Evolutionary conservation across 2,797 vertebrate genomes (phyloP).

Genomic region (Botia kubotai): DNA sequence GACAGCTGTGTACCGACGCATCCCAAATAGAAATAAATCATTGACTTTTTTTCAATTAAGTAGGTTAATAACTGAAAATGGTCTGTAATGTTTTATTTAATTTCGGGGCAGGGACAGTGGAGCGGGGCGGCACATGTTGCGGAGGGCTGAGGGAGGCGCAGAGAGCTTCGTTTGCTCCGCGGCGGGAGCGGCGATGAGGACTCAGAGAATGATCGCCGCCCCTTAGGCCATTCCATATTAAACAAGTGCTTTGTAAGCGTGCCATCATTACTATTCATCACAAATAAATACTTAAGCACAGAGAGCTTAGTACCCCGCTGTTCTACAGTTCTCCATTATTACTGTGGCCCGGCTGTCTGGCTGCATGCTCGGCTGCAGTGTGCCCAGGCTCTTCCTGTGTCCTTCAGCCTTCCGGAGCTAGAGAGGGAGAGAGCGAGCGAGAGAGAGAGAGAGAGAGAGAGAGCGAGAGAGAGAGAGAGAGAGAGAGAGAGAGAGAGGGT

Average conservation of each 20-base stretch:
- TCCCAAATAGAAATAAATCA: slow-evolving; percentile 81
- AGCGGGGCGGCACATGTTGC: slow-evolving; percentile 75
- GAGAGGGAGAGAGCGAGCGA: slow-evolving; percentile 57
- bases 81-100: slow-evolving; percentile 82
- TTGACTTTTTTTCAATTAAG: slow-evolving; percentile 75
- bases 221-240: slow-evolving; percentile 73
- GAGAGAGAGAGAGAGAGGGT: slow-evolving; percentile 56
- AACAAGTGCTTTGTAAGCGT: slow-evolving; percentile 82
- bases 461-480: slow-evolving; percentile 39
- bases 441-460: slow-evolving; percentile 49
- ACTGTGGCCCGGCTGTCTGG: slow-evolving; percentile 72
- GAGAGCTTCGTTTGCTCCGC: slow-evolving; percentile 41
- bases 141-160: slow-evolving; percentile 66
- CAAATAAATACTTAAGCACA: slow-evolving; percentile 83
- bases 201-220: slow-evolving; percentile 60
- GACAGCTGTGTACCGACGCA: slow-evolving; percentile 81
- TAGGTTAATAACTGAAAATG: slow-evolving; percentile 84
- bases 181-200: slow-evolving; percentile 52
- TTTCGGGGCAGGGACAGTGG: slow-evolving; percentile 65
- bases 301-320: slow-evolving; percentile 78
- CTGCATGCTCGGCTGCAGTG: slow-evolving; percentile 45
- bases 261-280: slow-evolving; percentile 82
- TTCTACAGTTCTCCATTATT: slow-evolving; percentile 75
- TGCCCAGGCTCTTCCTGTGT: slow-evolving; percentile 66
- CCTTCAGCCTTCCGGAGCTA: slow-evolving; percentile 74